Percentiles rank a stretch among this genome's conserved stretches.
Evolutionary conservation across 2,888 invertebrate genomes (phyloP).

Genomic region (Sarcophaga caerulescens): DNA sequence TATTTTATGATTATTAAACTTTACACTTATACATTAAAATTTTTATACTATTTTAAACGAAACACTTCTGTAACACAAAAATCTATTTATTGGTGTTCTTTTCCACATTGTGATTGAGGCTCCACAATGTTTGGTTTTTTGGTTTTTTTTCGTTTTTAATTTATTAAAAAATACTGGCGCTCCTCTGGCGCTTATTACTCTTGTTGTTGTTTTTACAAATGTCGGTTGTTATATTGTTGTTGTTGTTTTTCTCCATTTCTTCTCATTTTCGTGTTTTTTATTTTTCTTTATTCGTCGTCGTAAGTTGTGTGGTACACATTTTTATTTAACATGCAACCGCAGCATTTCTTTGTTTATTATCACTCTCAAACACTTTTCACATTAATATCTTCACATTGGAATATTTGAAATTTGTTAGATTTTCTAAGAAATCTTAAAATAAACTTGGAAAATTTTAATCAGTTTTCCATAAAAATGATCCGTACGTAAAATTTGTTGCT

Average conservation of each 20-base stretch:
- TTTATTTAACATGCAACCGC: not conserved
- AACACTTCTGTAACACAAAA: constrained; percentile 1
- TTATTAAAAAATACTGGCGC: constrained; percentile 51
- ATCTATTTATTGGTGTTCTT: not conserved
- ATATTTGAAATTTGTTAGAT: not conserved
- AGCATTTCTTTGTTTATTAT: constrained; percentile 12
- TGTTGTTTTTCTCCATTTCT: constrained; percentile 39
- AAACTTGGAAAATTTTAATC: constrained; percentile 4
- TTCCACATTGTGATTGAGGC: constrained; percentile 22
- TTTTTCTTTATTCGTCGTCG: constrained; percentile 21
- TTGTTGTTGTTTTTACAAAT: constrained; percentile 42
- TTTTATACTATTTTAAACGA: not conserved
- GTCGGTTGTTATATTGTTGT: constrained; percentile 49
- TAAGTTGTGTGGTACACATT: constrained; percentile 46
- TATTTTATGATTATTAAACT: not conserved
- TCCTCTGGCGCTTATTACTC: constrained; percentile 49
- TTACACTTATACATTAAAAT: not conserved
- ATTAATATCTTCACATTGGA: not conserved
- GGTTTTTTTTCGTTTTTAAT: not conserved
- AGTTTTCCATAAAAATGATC: constrained; percentile 13
- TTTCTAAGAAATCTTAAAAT: not conserved
- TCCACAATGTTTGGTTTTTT: constrained; percentile 25
- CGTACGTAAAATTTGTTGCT: constrained; percentile 41
- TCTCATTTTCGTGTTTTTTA: constrained; percentile 25
- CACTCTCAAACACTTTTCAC: not conserved